Conservation (phyloP, 2,113 vertebrate species). For the Lepisosteus osseus region DNA sequence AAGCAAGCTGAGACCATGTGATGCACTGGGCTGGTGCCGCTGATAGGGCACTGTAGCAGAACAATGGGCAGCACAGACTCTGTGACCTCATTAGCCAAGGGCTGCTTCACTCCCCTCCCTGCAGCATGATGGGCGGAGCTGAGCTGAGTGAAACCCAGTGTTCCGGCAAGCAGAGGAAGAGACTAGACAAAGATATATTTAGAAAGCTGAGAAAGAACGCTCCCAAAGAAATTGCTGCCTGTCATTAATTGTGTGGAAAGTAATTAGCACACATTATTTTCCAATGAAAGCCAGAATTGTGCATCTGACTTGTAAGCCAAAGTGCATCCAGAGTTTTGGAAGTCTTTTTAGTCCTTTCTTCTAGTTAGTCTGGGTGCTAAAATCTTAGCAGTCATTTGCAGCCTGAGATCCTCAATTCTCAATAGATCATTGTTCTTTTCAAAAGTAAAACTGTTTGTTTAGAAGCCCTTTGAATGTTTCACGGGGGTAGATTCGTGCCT, state of each 20-base stretch:
- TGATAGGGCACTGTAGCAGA: not conserved
- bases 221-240: constrained; percentile 31
- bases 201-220: constrained; percentile 12
- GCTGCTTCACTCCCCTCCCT: constrained; percentile 7
- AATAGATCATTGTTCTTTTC: not conserved
- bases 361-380: constrained; percentile 10
- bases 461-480: too few species aligned
- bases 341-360: constrained; percentile 21
- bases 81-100: constrained; percentile 22
- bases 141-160: too few species aligned
- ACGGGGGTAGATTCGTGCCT: too few species aligned
- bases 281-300: constrained; percentile 12
- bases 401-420: too few species aligned
- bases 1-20: not conserved
- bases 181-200: constrained; percentile 34
- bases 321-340: not conserved
- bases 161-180: not conserved
- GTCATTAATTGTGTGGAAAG: constrained; percentile 40
- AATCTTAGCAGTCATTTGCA: not conserved
- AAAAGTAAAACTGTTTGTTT: not conserved
- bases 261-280: constrained; percentile 32
- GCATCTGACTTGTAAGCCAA: not conserved
- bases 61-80: constrained; percentile 19
- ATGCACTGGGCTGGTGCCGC: not conserved
- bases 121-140: not conserved